Percentiles rank a stretch among this genome's conserved stretches.
phyloP scores from a whole-genome alignment of 2,113 vertebrate genomes.

The Odocoileus hemionus region DNA sequence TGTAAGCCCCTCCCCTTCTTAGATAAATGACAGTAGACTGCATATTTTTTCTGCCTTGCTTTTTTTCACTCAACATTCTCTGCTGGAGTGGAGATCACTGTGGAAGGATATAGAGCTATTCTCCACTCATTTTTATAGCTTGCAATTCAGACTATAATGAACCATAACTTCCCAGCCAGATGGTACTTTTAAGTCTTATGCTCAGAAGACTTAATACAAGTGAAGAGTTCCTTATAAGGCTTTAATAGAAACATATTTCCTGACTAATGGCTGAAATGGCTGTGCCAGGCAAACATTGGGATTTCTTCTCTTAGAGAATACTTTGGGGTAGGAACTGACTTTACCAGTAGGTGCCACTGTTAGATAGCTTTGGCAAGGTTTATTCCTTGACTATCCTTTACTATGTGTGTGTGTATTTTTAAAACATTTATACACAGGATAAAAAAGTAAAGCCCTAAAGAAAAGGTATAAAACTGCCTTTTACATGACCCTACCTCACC shows the following conservation, averaged over 20 bases:
- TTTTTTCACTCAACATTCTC: neutral
- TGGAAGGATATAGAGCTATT: slow-evolving; percentile 11
- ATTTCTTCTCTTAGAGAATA: slow-evolving; percentile 30
- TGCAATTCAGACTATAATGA: slow-evolving; percentile 49
- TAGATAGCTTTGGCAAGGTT: slow-evolving; percentile 21
- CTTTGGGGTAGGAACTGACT: neutral
- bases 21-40: neutral
- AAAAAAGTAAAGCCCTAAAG: neutral
- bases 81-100: neutral
- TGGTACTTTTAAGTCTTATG: slow-evolving; percentile 41
- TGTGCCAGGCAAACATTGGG: neutral
- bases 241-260: slow-evolving; percentile 50
- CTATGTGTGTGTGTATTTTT: neutral
- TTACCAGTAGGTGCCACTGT: slow-evolving; percentile 71
- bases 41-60: neutral
- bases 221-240: slow-evolving; percentile 39
- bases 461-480: neutral
- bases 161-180: slow-evolving; percentile 42
- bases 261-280: slow-evolving; percentile 24
- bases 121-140: slow-evolving; percentile 48
- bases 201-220: slow-evolving; percentile 30
- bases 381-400: neutral
- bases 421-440: neutral
- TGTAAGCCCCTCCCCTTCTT: neutral
- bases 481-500: neutral